These are phyloP conservation scores for Platysternon megacephalum DNA, from an alignment of 2,113 vertebrate genomes.

Conservation along the genomic window DNA sequence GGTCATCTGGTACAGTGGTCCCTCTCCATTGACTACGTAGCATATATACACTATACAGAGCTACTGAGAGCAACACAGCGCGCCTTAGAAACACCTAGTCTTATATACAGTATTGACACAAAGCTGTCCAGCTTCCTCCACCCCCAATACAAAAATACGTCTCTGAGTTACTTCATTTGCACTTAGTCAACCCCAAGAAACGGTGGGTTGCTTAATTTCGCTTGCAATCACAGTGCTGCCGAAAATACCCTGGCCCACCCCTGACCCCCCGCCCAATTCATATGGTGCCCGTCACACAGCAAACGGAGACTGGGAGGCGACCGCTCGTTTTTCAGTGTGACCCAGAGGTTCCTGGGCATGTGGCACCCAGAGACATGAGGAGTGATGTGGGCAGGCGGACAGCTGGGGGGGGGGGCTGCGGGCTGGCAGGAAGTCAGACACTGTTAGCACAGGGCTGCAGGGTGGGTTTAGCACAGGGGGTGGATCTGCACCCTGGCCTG, in stretches of 20 bases:
- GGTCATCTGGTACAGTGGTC: not conserved
- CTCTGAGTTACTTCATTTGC: conserved; percentile 47
- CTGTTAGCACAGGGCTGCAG: not conserved
- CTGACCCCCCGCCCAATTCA: not conserved
- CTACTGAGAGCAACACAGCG: conserved; percentile 38
- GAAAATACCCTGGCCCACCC: not conserved
- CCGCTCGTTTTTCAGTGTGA: conserved; percentile 15
- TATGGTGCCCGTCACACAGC: not conserved
- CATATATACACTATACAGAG: conserved; percentile 43
- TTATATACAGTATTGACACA: conserved; percentile 79
- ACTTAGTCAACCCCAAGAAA: not conserved
- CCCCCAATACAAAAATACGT: conserved; percentile 66
- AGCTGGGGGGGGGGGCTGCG: too few species aligned
- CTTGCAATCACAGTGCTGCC: not conserved
- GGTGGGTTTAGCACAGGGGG: not conserved
- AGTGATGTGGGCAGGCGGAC: not conserved
- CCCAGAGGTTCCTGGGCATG: not conserved
- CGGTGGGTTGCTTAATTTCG: not conserved
- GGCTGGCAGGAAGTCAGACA: not conserved
- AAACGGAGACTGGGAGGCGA: rapidly evolving
- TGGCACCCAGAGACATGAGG: not conserved
- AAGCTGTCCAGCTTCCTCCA: conserved; percentile 66
- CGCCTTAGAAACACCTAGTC: conserved; percentile 65
- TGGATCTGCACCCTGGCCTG: too few species aligned
- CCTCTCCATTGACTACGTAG: not conserved